Percentiles rank a stretch among this genome's conserved stretches.
These are phyloP conservation scores for Cacatua alba DNA, from an alignment of 2,113 vertebrate genomes.

Conservation along the genomic window DNA sequence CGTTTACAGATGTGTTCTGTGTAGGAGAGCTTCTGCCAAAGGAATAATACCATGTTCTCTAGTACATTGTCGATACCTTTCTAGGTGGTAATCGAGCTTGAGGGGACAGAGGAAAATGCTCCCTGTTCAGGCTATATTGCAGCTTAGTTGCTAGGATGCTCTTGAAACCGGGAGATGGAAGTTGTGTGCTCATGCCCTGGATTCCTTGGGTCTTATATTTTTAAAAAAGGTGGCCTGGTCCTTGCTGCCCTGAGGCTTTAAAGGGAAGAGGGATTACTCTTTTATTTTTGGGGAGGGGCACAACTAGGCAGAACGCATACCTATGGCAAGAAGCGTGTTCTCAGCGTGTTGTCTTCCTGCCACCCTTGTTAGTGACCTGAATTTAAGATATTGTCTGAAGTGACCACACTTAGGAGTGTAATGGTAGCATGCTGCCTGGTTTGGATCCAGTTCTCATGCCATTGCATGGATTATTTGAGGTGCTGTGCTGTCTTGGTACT, in stretches of 20 bases:
- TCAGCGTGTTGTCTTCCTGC: background rate
- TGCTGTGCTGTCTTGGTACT: background rate
- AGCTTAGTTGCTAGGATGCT: background rate
- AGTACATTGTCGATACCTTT: fast-evolving
- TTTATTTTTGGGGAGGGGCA: too few species aligned
- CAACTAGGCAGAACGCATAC: fast-evolving
- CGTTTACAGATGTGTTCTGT: background rate
- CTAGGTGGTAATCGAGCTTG: background rate
- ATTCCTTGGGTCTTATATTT: background rate
- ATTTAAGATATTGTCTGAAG: background rate
- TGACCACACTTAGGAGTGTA: fast-evolving
- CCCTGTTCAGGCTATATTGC: background rate
- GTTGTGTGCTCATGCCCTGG: background rate
- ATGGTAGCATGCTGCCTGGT: background rate
- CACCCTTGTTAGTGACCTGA: background rate
- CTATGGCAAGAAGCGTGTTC: background rate
- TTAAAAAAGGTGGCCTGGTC: background rate
- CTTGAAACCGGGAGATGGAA: background rate
- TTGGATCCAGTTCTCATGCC: background rate
- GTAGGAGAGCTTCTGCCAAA: background rate
- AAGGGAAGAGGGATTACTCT: background rate
- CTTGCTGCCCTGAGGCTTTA: background rate
- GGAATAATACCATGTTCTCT: background rate
- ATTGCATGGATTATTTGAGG: background rate
- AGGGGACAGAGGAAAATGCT: background rate